Conservation (phyloP, 2,888 invertebrate species). For the Schrankia costaestrigalis region DNA sequence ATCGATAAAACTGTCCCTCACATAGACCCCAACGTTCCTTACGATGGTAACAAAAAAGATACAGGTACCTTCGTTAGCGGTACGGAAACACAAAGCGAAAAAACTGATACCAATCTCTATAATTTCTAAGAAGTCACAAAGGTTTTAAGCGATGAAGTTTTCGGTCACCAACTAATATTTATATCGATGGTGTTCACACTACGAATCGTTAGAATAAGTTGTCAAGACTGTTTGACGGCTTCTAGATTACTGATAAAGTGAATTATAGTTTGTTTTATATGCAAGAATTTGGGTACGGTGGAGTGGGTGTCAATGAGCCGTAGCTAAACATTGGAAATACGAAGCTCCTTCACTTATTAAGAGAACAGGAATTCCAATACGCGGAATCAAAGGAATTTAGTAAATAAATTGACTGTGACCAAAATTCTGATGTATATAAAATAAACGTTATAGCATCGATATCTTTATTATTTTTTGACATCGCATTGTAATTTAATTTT, state of each 20-base stretch:
- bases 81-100: constrained; percentile 65
- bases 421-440: background rate
- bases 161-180: constrained; percentile 62
- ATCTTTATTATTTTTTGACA: too few species aligned
- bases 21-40: constrained; percentile 48
- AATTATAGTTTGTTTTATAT: constrained; percentile 62
- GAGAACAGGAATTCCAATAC: too few species aligned
- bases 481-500: too few species aligned
- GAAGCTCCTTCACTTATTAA: too few species aligned
- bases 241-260: constrained; percentile 57
- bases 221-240: constrained; percentile 60
- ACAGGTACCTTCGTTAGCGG: constrained; percentile 76
- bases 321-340: constrained; percentile 44
- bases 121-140: constrained; percentile 68
- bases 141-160: constrained; percentile 55
- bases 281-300: constrained; percentile 62
- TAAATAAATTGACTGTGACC: background rate
- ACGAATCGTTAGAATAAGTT: constrained; percentile 61
- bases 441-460: too few species aligned
- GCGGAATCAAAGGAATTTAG: too few species aligned
- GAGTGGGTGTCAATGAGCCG: constrained; percentile 63
- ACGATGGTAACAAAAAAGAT: constrained; percentile 56
- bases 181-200: constrained; percentile 72
- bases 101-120: constrained; percentile 68
- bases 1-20: constrained; percentile 69